Evolutionary conservation across 2,113 vertebrate species (phyloP).

Genomic region (Microtus pennsylvanicus): DNA sequence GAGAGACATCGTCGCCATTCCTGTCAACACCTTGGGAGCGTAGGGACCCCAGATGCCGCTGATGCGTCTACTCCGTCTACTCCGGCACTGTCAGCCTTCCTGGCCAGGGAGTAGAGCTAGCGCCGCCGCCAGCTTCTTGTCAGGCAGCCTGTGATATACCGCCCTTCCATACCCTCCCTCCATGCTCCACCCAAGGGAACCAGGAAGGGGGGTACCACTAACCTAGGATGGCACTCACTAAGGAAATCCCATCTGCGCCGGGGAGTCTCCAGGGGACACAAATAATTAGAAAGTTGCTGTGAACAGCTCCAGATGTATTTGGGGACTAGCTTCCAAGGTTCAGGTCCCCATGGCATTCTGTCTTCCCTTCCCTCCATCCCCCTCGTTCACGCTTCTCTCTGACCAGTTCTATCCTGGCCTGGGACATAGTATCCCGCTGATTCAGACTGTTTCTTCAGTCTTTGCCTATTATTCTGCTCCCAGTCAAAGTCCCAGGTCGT

Average conservation of each 20-base stretch:
- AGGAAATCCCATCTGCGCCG: neutral
- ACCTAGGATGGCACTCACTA: neutral
- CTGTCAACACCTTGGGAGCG: neutral
- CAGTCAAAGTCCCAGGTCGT: constrained; percentile 75
- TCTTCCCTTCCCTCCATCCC: neutral
- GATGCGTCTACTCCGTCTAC: accelerated
- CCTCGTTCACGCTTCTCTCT: constrained; percentile 52
- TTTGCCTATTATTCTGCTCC: constrained; percentile 83
- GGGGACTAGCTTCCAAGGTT: neutral
- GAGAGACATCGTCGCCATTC: constrained; percentile 78
- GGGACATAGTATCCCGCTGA: constrained; percentile 74
- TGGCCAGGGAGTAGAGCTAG: neutral
- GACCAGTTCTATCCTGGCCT: constrained; percentile 77
- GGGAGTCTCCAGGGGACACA: neutral
- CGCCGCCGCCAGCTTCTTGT: constrained; percentile 36
- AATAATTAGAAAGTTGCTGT: neutral
- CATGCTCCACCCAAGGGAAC: neutral
- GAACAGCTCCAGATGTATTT: neutral
- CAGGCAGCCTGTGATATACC: neutral
- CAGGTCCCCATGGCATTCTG: neutral
- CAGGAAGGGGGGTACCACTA: neutral
- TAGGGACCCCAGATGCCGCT: neutral
- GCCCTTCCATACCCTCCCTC: neutral
- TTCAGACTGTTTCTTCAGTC: constrained; percentile 73
- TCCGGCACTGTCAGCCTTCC: neutral